Evolutionary conservation across 1,140 invertebrate species (phyloP), one percentile per base, ranked within the genome.

Genomic region (Brachionus rotundiformis): DNA sequence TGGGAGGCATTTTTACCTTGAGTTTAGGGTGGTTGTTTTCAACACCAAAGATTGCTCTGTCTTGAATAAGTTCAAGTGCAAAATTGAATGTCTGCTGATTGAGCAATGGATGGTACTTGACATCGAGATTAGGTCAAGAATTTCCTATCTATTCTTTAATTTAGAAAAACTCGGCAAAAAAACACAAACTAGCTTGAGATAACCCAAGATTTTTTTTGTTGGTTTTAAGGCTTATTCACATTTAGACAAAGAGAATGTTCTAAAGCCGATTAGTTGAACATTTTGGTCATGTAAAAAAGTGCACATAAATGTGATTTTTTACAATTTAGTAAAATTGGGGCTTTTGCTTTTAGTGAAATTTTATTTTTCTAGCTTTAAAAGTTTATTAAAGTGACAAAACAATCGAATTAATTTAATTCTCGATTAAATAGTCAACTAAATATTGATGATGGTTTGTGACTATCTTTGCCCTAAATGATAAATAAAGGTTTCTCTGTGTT

Each of bases 371-470:
- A 63, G 61, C 25, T 33, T 27, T 63, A 63, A 27, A n/a, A 27
- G 61, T 29, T 63, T 63, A 63, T 63, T 31, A 63, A 63, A 23
- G 29, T n/a, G 25, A 63, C 61, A 63, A 25, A 63, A 29, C 25
- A 31, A 63, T 33, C 25, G 61, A 63, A 63, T 63, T 63, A 63
- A 63, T 63, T 33, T 63, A 63, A 63, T 63, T 63, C 29, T 63
- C 29, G 27, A 63, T 29, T 33, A 13, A 63, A 29, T 63, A 63
- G 61, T 63, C 61, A 13, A 63, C 61, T 63, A 29, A 63, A 63
- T 16, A 54, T 54, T 54, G 47, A 63, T 63, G 29, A 33, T 33
- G 29, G 29, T 63, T 27, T 63, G 25, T 63, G 61, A 63, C 25
- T 63, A 63, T n/a, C 61, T 33, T 63, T 63, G 29, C 2, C n/a